Base-by-base conservation (phyloP, 2,797 vertebrate species). In the Pampus argenteus region DNA sequence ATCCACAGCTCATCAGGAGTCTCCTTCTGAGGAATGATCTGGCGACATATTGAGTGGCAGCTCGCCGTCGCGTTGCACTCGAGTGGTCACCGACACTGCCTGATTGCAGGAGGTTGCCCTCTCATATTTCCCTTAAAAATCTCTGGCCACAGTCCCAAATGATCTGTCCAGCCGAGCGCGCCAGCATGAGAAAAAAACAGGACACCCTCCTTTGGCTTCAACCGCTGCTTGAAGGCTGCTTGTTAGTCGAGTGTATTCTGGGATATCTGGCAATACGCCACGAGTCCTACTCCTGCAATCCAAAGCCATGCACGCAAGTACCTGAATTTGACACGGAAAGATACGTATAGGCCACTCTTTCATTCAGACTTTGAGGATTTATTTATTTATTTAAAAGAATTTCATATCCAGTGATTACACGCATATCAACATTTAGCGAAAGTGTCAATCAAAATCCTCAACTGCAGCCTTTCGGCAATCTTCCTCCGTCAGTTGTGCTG, bases 61-160 rank as follows among this genome's bases (percentile, higher is more conserved):
- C 73, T 75, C 47, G 17, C 66, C 31, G 59, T 60, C 52, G 78
- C 48, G 74, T 83, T 76, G 86, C 82, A 89, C 83, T 86, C 54
- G 77, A 91, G 75, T 79, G 77, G 69, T 81, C 85, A 85, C 69
- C 47, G 50, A 89, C 84, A 86, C 79, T 78, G 85, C 49, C 64
- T 76, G 84, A 86, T 83, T 84, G 86, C 87, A 81, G 86, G 88
- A 86, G 82, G 80, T 84, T 89, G 80, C 74, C 66, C 84, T 85
- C 82, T 88, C 73, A 83, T 86, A 83, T 89, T 87, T 88, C 82
- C 34, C 78, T 83, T 66, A 78, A 71, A 88, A 86, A 87, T 83
- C 58, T 82, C 70, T 91, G 85, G 84, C 85, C 65, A 61, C 14
- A 31, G 71, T 88, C 81, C 78, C 78, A 82, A 88, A 85, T 82